Conservation (phyloP, 1,140 invertebrate genomes). For the Conus betulinus region DNA sequence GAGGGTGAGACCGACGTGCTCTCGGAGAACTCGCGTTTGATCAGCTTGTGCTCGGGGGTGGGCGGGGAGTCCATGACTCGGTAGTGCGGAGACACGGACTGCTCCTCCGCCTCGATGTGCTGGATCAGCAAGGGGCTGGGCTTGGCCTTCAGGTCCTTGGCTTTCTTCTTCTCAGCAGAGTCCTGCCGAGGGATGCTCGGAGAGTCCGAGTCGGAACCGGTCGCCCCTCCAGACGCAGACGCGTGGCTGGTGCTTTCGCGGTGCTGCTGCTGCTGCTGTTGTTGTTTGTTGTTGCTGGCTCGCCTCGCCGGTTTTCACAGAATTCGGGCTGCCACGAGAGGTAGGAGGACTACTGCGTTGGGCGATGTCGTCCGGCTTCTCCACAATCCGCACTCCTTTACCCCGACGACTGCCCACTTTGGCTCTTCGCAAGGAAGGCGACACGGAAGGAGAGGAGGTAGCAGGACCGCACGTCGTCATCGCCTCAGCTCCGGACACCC, state of each 20-base stretch:
- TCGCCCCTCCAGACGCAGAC: neutral
- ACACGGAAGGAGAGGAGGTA: conserved; percentile 3
- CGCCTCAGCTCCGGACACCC: neutral
- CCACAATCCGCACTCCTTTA: conserved; percentile 22
- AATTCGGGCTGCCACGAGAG: neutral
- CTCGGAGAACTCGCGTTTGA: conserved; percentile 70
- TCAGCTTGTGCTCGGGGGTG: conserved; percentile 66
- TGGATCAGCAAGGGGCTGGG: conserved; percentile 65
- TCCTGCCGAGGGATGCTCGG: conserved; percentile 59
- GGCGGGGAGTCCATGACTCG: conserved; percentile 70
- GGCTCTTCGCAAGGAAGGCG: conserved; percentile 16
- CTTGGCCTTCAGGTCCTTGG: conserved; percentile 71
- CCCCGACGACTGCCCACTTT: neutral
- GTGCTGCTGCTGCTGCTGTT: neutral
- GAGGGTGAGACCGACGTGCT: conserved; percentile 69
- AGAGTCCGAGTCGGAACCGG: conserved; percentile 26
- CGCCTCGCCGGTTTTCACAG: neutral
- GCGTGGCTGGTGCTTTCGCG: neutral
- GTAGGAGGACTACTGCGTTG: neutral
- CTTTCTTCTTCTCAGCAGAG: conserved; percentile 61
- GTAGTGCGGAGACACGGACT: conserved; percentile 68
- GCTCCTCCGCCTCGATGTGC: conserved; percentile 68
- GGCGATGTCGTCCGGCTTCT: neutral
- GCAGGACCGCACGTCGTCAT: neutral
- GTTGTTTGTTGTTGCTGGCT: neutral